Evolutionary conservation across 2,888 invertebrate species (phyloP), one percentile per base, ranked within the genome.

Genomic region (Lysandra coridon): DNA sequence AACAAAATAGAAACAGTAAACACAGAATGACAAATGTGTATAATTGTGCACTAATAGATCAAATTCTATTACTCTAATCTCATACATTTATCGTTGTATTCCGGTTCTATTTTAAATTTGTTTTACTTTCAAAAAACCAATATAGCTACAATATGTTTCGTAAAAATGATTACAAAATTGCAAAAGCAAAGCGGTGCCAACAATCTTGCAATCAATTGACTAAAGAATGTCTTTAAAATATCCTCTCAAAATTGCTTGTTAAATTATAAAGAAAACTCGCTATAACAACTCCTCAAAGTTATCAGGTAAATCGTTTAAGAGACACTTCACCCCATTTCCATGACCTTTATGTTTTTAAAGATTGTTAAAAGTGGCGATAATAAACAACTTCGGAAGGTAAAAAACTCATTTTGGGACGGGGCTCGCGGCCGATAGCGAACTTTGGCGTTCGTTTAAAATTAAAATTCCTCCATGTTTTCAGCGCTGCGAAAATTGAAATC

Each of bases 401-500:
- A 53, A 75, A 75, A 53, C 75, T 75, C 75, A 75, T 30, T 75
- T 75, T 75, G 30, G 53, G 75, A 49, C 69, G 69, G 4, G 30
- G 73, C 69, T 44, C 77, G 33, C 44, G 30, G 73, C 78, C 30
- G 44, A 73, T 57, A 60, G 33, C 73, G 40, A 74, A 79, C 60
- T 79, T 79, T n/a, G 40, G 73, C 44, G 79, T 60, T 73, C 78
- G 73, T 79, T 60, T 79, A 79, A 74, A 79, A 79, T 79, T 74
- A 79, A 79, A 79, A 79, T 79, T 79, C 73, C 74, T 79, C 74
- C 40, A 44, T 79, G 75, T 79, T 79, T 79, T 80, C 76, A 53
- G 76, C 79, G 69, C 75, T 69, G 75, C 78, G 80, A 81, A 81
- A 81, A 82, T 82, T 82, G 74, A 82, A 84, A 83, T 83, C 81